These are phyloP conservation scores for Ctenosaura bakeri DNA, from an alignment of 2,797 vertebrate genomes.

Conservation along the genomic window DNA sequence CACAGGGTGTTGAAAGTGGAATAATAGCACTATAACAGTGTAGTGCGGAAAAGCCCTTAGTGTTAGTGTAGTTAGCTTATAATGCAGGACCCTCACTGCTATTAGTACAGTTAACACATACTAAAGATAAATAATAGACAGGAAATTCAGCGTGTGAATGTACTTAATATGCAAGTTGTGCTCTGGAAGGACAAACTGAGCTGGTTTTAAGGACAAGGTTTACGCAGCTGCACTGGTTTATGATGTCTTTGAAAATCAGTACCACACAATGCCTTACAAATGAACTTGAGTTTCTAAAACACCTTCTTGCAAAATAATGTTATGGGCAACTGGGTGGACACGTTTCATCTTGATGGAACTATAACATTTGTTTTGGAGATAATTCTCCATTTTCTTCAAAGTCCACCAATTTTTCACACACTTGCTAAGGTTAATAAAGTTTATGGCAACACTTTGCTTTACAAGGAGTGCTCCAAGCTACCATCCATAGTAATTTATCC, in stretches of 20 bases:
- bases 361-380: conserved; percentile 29
- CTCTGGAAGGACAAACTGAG: not conserved
- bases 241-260: not conserved
- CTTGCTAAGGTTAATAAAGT: not conserved
- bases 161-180: not conserved
- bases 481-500: not conserved
- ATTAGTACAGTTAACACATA: not conserved
- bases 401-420: conserved; percentile 16
- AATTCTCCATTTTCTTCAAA: conserved; percentile 35
- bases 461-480: conserved; percentile 15
- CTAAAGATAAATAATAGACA: not conserved
- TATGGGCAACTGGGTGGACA: conserved; percentile 12
- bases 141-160: not conserved
- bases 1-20: too few species aligned
- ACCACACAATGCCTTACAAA: not conserved
- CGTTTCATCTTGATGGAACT: conserved; percentile 16
- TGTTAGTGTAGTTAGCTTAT: not conserved
- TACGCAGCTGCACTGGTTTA: not conserved
- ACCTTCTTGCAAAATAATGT: conserved; percentile 28
- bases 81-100: not conserved
- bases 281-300: conserved; percentile 2
- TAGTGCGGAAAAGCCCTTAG: too few species aligned
- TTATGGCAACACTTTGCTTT: conserved; percentile 42
- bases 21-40: too few species aligned
- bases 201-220: not conserved